A percentile compares a stretch with the other conserved stretches of the same genome.
Evolutionary conservation across 2,888 invertebrate genomes (phyloP).

Genomic region (Busseola fusca): DNA sequence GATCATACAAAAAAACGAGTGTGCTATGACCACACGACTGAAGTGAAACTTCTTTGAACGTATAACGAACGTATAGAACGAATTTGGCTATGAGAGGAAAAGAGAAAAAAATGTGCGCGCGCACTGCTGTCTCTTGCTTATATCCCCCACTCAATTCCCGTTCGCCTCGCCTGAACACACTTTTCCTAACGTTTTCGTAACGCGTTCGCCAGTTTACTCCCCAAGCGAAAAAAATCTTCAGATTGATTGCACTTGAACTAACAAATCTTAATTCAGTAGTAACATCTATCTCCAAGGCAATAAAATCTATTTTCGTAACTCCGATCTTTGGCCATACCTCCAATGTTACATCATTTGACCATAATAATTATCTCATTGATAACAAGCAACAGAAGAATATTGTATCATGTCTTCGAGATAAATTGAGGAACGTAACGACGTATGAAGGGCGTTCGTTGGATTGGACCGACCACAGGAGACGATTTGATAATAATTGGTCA

Average conservation of each 20-base stretch:
- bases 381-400: constrained; percentile 31
- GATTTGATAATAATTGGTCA: constrained; percentile 22
- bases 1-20: too few species aligned
- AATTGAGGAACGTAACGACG: constrained; percentile 15
- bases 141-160: too few species aligned
- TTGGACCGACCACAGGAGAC: constrained; percentile 25
- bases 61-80: too few species aligned
- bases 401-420: constrained; percentile 28
- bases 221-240: constrained; percentile 21
- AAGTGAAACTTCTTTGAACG: too few species aligned
- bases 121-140: too few species aligned
- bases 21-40: too few species aligned
- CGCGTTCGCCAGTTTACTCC: too few species aligned
- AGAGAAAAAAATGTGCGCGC: too few species aligned
- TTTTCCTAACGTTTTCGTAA: too few species aligned
- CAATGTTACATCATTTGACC: constrained; percentile 47
- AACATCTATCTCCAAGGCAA: neutral
- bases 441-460: constrained; percentile 24
- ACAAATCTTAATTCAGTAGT: neutral
- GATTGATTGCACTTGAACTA: constrained; percentile 1
- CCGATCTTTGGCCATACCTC: neutral
- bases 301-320: constrained; percentile 21
- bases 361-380: constrained; percentile 41
- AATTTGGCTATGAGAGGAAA: too few species aligned
- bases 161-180: too few species aligned